Evolutionary conservation across 1,140 invertebrate species (phyloP).

Genomic region (Pentalonia nigronervosa): DNA sequence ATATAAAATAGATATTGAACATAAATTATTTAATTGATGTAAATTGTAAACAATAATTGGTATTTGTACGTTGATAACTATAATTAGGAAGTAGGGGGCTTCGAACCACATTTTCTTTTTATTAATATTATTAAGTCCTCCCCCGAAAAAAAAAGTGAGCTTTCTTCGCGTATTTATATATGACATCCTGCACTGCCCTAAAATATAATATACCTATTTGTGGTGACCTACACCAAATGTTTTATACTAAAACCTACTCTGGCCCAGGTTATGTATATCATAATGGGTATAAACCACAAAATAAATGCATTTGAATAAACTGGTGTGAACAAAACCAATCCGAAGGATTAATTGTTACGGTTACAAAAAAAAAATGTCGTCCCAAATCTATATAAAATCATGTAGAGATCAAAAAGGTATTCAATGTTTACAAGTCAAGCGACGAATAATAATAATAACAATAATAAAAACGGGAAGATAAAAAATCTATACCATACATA

Average conservation of each 20-base stretch:
- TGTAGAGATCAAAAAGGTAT: not conserved
- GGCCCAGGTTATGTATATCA: not conserved
- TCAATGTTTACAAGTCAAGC: not conserved
- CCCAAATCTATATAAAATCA: not conserved
- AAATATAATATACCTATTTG: too few relatives aligned
- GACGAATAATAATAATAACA: constrained; percentile 14
- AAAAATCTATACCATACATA: not conserved
- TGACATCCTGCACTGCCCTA: not conserved
- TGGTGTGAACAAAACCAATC: not conserved
- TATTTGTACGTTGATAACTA: too few relatives aligned
- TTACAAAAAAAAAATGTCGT: not conserved
- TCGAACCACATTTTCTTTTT: too few relatives aligned
- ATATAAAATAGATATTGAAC: too few relatives aligned
- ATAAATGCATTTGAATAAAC: not conserved
- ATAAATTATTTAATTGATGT: too few relatives aligned
- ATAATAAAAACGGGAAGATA: not conserved
- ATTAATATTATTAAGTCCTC: too few relatives aligned
- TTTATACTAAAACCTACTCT: not conserved
- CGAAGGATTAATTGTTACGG: not conserved
- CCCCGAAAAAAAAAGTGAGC: too few relatives aligned
- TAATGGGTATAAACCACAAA: not conserved
- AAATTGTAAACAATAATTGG: too few relatives aligned
- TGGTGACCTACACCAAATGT: not conserved
- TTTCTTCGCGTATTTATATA: not conserved
- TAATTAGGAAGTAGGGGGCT: too few relatives aligned